Evolutionary conservation across 2,888 invertebrate species (phyloP).

Genomic region (Agrochola lychnidis): DNA sequence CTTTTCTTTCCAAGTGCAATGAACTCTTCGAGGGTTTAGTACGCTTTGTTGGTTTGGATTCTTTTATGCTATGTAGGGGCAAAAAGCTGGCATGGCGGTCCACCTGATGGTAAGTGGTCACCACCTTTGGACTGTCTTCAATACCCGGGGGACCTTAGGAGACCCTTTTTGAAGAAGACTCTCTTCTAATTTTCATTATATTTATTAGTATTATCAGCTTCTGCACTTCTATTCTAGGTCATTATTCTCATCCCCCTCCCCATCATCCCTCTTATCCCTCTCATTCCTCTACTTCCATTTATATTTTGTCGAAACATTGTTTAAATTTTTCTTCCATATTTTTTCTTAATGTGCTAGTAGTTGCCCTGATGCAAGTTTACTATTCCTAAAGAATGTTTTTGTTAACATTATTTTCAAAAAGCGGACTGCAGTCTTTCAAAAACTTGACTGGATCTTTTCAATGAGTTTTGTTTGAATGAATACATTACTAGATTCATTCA

Average conservation of each 20-base stretch:
- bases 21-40: conserved; percentile 7
- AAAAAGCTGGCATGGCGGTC: not conserved
- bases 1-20: conserved; percentile 9
- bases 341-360: not conserved
- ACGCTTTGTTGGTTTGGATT: not conserved
- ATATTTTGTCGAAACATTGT: not conserved
- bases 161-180: not conserved
- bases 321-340: not conserved
- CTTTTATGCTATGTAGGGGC: not conserved
- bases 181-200: not conserved
- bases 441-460: not conserved
- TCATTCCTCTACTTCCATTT: too few relatives aligned
- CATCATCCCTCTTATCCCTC: too few relatives aligned
- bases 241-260: not conserved
- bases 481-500: not conserved
- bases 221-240: not conserved
- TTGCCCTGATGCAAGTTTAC: not conserved
- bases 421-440: not conserved
- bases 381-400: not conserved
- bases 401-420: not conserved
- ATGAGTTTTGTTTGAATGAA: not conserved
- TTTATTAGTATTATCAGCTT: not conserved
- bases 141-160: too few relatives aligned
- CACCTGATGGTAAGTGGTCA: not conserved
- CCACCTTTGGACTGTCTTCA: not conserved